Evolutionary conservation across 2,113 vertebrate genomes (phyloP), one percentile per base, ranked within the genome.

Genomic region (Strix aluco): DNA sequence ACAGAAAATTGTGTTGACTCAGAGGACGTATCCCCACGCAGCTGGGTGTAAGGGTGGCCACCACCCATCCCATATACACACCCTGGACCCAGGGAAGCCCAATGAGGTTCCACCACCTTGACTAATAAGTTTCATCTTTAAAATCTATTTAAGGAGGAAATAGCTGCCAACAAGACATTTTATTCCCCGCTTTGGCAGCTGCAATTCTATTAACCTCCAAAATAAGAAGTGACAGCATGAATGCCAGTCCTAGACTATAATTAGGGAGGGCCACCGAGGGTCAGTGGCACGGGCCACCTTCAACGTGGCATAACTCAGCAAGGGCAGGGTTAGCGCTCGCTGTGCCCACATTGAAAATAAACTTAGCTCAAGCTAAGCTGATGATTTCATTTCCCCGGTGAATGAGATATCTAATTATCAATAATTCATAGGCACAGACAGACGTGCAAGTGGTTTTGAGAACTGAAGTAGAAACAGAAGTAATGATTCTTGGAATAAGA

Each of bases 391-490:
- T 63, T n/a, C 82, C 81, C 29, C 13, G 9, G 51, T 38, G 51
- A 57, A 58, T 3, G 65, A 84, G 17, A 74, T 29, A 30, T 11
- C 71, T 75, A 26, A 86, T 55, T 63, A 94, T 83, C 83, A 86
- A 95, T 91, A 96, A 85, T 72, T 81, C 82, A 92, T 6, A n/a
- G 74, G 54, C 75, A 55, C 59, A 55, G 65, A 32, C 82, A 86
- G 92, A 61, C 70, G n/a, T 59, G 93, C 92, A 90, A 94, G 88
- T 40, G 83, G 86, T 73, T 95, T 79, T 15, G 94, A 69, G 95
- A 95, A 92, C 25, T 8, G 26, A 29, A 67, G 69, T 2, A 69
- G 86, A 62, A 91, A 13, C 4, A 44, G 5, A 11, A 86, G 84
- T 6, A 38, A 12, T 0, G 9, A 30, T 57, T 36, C 54, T 27